These are phyloP conservation scores for Leptoclinus maculatus DNA, from an alignment of 2,797 vertebrate genomes.

Conservation along the genomic window DNA sequence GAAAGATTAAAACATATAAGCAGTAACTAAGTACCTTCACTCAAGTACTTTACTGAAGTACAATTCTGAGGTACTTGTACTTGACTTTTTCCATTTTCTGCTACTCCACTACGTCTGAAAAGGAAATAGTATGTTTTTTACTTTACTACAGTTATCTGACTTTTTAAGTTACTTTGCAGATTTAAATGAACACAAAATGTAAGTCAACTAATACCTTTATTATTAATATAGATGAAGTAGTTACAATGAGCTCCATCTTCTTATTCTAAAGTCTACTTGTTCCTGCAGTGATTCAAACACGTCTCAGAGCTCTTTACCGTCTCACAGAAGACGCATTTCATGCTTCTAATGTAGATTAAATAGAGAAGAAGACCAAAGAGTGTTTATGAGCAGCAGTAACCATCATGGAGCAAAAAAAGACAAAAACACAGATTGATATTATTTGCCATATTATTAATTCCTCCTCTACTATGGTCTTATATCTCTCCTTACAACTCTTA, in stretches of 20 bases:
- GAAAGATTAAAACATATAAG: no score
- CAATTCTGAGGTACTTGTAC: not conserved
- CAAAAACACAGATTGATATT: no score
- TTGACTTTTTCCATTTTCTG: not conserved
- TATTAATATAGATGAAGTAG: not conserved
- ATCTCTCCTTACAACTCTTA: no score
- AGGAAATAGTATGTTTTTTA: not conserved
- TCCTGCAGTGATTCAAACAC: not conserved
- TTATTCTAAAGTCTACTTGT: not conserved
- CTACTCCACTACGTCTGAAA: not conserved
- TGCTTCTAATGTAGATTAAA: no score
- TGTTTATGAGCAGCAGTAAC: no score
- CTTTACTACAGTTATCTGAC: not conserved
- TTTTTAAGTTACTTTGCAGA: not conserved
- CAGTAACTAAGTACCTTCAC: no score
- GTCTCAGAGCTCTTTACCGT: no score
- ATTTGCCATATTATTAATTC: no score
- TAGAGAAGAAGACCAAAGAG: no score
- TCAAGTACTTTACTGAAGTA: not conserved
- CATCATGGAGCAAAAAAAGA: no score
- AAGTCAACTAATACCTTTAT: not conserved
- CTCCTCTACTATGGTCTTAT: no score
- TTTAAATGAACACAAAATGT: not conserved
- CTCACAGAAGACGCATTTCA: no score
- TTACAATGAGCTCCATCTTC: not conserved